Evolutionary conservation across 2,113 vertebrate genomes (phyloP), one percentile per base, ranked within the genome.

Genomic region (Nansenia antarctica): DNA sequence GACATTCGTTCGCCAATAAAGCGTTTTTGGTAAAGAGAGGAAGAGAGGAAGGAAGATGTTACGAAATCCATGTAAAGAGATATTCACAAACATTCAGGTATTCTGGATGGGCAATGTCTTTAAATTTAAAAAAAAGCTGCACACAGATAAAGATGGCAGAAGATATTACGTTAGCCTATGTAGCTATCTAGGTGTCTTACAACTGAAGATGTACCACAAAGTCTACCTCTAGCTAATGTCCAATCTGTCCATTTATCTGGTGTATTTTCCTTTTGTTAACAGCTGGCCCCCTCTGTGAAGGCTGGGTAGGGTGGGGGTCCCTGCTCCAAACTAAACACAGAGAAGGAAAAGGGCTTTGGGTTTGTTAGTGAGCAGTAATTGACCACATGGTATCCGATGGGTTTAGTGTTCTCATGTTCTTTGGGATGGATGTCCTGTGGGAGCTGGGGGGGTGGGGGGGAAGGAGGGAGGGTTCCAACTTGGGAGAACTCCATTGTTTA

Each of bases 401-500:
- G 89, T 88, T 88, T 86, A 85, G 82, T 85, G 86, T 90, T 90
- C 88, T 92, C 86, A 85, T 89, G 89, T 90, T 93, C 87, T 89
- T 82, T 77, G 32, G 87, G 86, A 89, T 85, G 18, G 57, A 83
- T 70, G 82, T 91, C 91, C 86, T 85, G 72, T 0, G 84, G 86
- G 90, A 91, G 84, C 87, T 83, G 83, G 61, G 80, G 70, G 78
- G 69, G 70, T 15, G 45, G 18, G 29, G 18, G 37, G 20, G 85
- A 85, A 85, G 90, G 78, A 77, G 74, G 80, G 78, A 77, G 82
- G 81, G 77, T 87, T 88, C 82, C 66, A 89, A 80, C 81, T 88
- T 80, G 86, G 89, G 92, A 89, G 90, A 74, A 83, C 88, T 91
- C 91, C 86, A 95, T 95, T 94, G 94, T 95, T 95, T 94, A 92